Percentiles rank a stretch among this genome's conserved stretches.
Conservation (phyloP, 2,888 invertebrate species). For the Brachyopa scutellaris region DNA sequence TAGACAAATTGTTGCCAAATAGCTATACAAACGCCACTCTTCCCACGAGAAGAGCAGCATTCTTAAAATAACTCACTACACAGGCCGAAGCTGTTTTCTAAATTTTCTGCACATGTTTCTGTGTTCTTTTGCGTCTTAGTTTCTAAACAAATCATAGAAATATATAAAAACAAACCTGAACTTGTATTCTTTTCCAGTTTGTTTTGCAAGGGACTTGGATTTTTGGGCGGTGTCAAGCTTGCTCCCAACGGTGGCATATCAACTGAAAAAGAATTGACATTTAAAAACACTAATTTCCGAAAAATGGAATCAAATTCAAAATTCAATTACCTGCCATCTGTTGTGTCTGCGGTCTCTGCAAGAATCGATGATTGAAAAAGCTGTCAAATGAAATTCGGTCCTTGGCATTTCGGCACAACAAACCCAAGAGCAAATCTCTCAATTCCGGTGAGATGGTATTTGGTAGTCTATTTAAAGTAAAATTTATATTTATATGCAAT, state of each 20-base stretch:
- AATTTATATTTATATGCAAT: no score
- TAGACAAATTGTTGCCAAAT: constrained; percentile 62
- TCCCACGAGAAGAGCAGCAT: no score
- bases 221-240: constrained; percentile 80
- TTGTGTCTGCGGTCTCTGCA: constrained; percentile 86
- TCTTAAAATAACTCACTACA: constrained; percentile 53
- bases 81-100: constrained; percentile 8
- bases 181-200: constrained; percentile 79
- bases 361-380: constrained; percentile 97
- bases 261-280: constrained; percentile 73
- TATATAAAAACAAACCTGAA: constrained; percentile 54
- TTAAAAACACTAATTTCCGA: background rate
- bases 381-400: constrained; percentile 98
- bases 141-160: constrained; percentile 3
- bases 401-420: constrained; percentile 94
- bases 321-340: constrained; percentile 82
- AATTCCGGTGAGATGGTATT: constrained; percentile 95
- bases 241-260: constrained; percentile 79
- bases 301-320: background rate
- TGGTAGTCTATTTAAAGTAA: constrained; percentile 89
- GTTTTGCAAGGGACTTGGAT: constrained; percentile 82
- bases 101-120: constrained; percentile 3
- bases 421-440: constrained; percentile 91
- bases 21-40: constrained; percentile 15
- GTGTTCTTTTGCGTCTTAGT: constrained; percentile 42